Base-by-base conservation (phyloP, 1,140 invertebrate genomes). In the Cheumatopsyche charites region DNA sequence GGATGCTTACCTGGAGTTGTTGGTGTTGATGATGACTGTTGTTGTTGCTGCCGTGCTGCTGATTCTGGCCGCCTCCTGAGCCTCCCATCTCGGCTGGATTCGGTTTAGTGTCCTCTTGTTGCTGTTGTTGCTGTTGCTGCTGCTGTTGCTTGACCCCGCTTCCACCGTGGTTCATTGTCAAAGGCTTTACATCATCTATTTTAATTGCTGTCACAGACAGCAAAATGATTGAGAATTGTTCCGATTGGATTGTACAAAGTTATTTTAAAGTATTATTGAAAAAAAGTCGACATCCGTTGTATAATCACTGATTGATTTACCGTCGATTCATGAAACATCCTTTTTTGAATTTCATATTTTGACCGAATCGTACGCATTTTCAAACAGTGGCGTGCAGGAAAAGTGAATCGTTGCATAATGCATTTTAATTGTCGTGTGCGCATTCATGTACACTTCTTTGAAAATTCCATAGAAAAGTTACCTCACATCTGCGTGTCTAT, bases 31-130 rank as follows among this genome's bases (percentile, higher is more conserved):
- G 77, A 67, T 77, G 76, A 11, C 72, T 62, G 62, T 70, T 72
- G 15, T 67, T 70, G 19, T 55, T 65, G 43, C 42, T 29, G 12
- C 62, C 74, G 45, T 72, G 83, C 61, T 82, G 75, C 78, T 85
- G 83, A 12, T 71, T 63, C 41, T 71, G 70, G 61, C 71, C 72
- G 11, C 47, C 67, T 25, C 43, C 63, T 0, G 61, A 63, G 2
- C 68, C 75, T 19, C 73, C 82, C 62, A 85, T 85, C 67, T 85
- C 83, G 7, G 83, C 82, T 67, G 83, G 82, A 68, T 81, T 85
- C 49, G 83, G 83, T 67, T 85, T 85, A 4, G 83, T 85, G 75
- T 85, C 83, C 77, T 85, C 83, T 77, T 85, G 83, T 70, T 83
- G 83, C 62, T 84, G 76, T 78, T 84, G 82, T 43, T 73, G 71